Evolutionary conservation across 2,888 invertebrate genomes (phyloP).

Genomic region (Tinea semifulvella): DNA sequence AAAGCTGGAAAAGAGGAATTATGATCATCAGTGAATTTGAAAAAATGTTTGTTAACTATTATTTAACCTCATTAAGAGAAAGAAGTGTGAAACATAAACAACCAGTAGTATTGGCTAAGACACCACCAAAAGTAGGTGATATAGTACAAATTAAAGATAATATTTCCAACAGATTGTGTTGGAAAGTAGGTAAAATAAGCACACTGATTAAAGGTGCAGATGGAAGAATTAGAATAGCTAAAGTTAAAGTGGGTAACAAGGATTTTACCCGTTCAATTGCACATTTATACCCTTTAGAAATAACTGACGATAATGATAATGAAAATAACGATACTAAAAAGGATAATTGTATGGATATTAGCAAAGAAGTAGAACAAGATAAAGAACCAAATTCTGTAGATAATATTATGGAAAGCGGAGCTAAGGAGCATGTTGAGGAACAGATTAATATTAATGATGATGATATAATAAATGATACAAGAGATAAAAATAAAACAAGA

Average conservation of each 20-base stretch:
- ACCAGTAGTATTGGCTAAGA: conserved; percentile 1
- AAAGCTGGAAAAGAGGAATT: background rate
- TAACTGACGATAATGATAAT: background rate
- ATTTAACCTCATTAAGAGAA: conserved; percentile 14
- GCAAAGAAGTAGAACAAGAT: background rate
- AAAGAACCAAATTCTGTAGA: background rate
- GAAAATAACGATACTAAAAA: background rate
- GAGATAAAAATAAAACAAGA: too few species aligned
- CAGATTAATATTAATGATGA: too few species aligned
- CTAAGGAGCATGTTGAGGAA: too few species aligned
- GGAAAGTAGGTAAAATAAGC: conserved; percentile 14
- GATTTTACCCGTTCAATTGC: conserved; percentile 10
- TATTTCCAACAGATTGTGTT: conserved; percentile 5
- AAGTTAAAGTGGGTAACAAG: conserved; percentile 10
- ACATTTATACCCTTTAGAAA: conserved; percentile 11
- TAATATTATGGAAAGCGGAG: too few species aligned
- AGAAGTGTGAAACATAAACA: conserved; percentile 12
- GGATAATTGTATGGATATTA: too few species aligned
- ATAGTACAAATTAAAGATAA: conserved; percentile 17
- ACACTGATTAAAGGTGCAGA: conserved; percentile 2
- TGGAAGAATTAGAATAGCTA: background rate
- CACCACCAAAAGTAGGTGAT: conserved; percentile 11
- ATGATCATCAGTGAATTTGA: background rate
- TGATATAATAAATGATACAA: too few species aligned
- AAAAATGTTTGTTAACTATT: conserved; percentile 13